Evolutionary conservation across 2,113 vertebrate species (phyloP).

Genomic region (Chaetura pelagica): DNA sequence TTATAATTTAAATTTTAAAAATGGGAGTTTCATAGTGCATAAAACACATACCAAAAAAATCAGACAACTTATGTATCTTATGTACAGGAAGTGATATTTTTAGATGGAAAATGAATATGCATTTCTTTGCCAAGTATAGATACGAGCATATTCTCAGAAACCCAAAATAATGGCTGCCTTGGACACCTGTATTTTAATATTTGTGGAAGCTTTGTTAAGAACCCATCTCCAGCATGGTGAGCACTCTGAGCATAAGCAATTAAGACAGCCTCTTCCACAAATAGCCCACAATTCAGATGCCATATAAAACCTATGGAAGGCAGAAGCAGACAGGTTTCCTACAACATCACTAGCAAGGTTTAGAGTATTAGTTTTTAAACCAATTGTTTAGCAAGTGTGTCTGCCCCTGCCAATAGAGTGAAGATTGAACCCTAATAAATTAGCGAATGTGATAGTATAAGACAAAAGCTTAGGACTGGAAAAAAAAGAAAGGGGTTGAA

Average conservation of each 20-base stretch:
- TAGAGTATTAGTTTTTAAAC: not conserved
- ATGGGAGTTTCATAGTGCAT: accelerated
- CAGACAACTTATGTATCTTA: not conserved
- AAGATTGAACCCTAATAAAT: not conserved
- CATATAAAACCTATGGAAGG: not conserved
- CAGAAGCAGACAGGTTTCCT: not conserved
- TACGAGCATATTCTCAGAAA: not conserved
- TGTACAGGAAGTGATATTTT: not conserved
- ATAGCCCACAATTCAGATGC: not conserved
- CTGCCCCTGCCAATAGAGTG: not conserved
- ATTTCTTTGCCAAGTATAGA: not conserved
- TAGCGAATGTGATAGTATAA: not conserved
- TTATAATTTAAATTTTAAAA: not conserved
- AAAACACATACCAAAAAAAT: not conserved
- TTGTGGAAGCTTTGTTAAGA: not conserved
- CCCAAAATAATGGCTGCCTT: not conserved
- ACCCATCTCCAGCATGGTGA: not conserved
- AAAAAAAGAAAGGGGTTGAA: not conserved
- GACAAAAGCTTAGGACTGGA: not conserved
- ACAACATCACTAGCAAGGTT: not conserved
- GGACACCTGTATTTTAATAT: not conserved
- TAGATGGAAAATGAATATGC: not conserved
- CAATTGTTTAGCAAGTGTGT: not conserved
- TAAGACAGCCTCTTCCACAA: not conserved
- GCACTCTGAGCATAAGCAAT: not conserved